phyloP scores from a whole-genome alignment of 2,113 vertebrate genomes.

The Oncorhynchus gorbuscha region DNA sequence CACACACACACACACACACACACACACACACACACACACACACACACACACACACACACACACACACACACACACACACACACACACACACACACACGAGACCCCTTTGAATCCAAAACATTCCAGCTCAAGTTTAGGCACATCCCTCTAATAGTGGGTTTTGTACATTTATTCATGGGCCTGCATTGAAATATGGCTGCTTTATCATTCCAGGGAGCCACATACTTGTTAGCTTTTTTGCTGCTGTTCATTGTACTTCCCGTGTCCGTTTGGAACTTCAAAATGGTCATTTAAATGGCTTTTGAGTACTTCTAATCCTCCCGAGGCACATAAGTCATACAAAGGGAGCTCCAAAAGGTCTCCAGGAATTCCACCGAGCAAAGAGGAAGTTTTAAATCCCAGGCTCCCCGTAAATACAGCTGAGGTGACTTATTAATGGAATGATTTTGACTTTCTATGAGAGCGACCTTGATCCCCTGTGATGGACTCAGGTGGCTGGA shows the following conservation, averaged over 20 bases:
- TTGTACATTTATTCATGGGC: constrained; percentile 72
- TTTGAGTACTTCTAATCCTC: too few species aligned
- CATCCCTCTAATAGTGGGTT: constrained; percentile 75
- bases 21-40: background rate
- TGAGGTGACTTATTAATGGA: constrained; percentile 66
- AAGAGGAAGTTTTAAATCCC: too few species aligned
- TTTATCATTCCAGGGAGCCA: constrained; percentile 40
- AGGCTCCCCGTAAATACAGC: too few species aligned
- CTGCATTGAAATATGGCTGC: constrained; percentile 63
- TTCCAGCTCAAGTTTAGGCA: constrained; percentile 76
- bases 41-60: background rate
- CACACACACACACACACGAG: background rate
- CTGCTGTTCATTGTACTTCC: too few species aligned
- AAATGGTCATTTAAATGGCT: too few species aligned
- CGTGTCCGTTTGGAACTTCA: too few species aligned
- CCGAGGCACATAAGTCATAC: too few species aligned
- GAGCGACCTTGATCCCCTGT: constrained; percentile 29
- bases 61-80: background rate
- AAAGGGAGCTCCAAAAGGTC: too few species aligned
- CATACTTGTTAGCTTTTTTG: too few species aligned
- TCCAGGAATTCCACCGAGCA: too few species aligned
- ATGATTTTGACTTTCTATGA: constrained; percentile 58
- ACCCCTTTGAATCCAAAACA: constrained; percentile 72
- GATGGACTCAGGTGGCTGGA: constrained; percentile 54
- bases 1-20: background rate